Conservation (phyloP, 1,140 invertebrate species). For the Drosophila virilis region DNA sequence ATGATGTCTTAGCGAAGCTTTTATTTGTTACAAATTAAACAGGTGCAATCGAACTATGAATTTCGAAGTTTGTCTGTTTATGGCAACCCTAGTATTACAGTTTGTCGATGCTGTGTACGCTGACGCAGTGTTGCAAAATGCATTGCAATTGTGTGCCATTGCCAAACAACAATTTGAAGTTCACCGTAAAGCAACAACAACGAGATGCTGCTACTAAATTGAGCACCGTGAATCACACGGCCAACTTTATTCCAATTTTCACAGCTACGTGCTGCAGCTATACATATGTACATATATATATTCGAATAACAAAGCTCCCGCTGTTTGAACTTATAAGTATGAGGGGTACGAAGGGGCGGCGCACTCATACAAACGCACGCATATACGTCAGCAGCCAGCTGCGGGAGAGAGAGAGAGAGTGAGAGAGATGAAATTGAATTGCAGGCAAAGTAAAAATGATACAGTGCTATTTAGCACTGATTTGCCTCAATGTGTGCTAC, state of each 20-base stretch:
- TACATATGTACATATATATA: conserved; percentile 14
- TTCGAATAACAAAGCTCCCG: conserved; percentile 46
- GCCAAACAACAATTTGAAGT: conserved; percentile 68
- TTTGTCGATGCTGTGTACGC: not conserved
- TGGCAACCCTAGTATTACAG: not conserved
- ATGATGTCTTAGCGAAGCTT: not conserved
- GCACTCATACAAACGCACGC: not conserved
- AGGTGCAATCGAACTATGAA: conserved; percentile 4
- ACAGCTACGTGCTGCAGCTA: conserved; percentile 55
- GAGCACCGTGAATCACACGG: conserved; percentile 60
- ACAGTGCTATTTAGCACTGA: conserved; percentile 52
- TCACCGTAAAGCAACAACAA: conserved; percentile 36
- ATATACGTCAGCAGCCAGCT: conserved; percentile 61
- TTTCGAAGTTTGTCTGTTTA: not conserved
- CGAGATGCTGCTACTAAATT: conserved; percentile 23
- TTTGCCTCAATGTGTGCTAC: conserved; percentile 31
- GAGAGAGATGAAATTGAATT: conserved; percentile 24
- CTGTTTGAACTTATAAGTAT: conserved; percentile 16
- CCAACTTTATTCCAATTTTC: conserved; percentile 65
- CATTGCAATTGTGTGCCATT: conserved; percentile 48
- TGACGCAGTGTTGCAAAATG: conserved; percentile 54
- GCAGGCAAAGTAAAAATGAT: conserved; percentile 43
- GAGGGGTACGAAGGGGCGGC: conserved; percentile 21
- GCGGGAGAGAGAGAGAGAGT: conserved; percentile 11
- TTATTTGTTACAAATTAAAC: not conserved